These are phyloP conservation scores for Clupea harengus DNA, from an alignment of 2,113 vertebrate species.

Conservation along the genomic window DNA sequence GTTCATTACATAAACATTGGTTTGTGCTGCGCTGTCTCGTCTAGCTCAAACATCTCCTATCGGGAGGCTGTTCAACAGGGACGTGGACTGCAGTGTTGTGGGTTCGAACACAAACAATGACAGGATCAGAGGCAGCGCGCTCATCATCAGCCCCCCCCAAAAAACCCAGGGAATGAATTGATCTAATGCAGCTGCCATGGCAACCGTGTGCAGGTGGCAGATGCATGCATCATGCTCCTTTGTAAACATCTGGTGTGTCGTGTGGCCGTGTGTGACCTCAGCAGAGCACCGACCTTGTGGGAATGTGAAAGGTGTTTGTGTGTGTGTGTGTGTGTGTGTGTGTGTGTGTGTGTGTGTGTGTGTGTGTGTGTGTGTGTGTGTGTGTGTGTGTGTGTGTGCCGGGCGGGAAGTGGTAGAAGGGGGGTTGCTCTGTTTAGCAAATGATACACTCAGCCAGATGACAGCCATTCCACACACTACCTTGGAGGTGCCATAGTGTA, in stretches of 20 bases:
- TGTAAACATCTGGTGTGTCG: conserved; percentile 55
- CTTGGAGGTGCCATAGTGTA: neutral
- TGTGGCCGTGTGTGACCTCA: conserved; percentile 55
- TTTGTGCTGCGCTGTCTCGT: neutral
- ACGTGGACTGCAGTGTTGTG: neutral
- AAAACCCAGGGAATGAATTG: conserved; percentile 37
- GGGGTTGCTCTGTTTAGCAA: conserved; percentile 25
- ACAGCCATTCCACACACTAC: neutral
- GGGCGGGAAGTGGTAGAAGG: neutral
- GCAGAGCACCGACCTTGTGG: conserved; percentile 46
- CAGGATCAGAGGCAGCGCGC: neutral
- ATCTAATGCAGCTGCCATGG: conserved; percentile 64
- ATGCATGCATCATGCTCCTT: conserved; percentile 39
- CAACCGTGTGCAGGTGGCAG: conserved; percentile 60
- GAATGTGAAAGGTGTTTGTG: conserved; percentile 18
- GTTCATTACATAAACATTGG: conserved; percentile 2
- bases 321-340: neutral
- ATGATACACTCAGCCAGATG: conserved; percentile 20
- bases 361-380: neutral
- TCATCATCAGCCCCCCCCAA: neutral
- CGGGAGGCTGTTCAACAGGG: neutral
- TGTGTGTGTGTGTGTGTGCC: too few species aligned
- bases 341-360: neutral
- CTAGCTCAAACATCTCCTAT: conserved; percentile 6
- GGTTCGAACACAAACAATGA: conserved; percentile 10